phyloP scores from a whole-genome alignment of 2,888 invertebrate genomes.

The Enchytraeus crypticus region DNA sequence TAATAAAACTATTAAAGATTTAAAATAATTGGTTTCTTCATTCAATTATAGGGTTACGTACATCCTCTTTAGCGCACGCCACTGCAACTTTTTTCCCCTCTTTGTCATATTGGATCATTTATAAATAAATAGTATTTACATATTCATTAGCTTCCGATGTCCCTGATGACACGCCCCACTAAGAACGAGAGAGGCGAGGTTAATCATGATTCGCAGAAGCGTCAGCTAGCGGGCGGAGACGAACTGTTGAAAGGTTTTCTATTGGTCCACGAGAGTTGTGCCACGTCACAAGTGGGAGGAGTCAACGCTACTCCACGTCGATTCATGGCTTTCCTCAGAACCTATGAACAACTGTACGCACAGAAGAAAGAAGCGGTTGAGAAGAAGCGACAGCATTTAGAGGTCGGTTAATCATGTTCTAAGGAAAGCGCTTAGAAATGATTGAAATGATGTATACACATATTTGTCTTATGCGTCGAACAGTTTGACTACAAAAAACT shows the following conservation, averaged over 20 bases:
- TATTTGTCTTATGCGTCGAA: too few species aligned
- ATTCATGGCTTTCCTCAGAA: conserved; percentile 54
- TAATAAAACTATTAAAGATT: too few species aligned
- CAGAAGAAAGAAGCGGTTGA: conserved; percentile 58
- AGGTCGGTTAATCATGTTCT: too few species aligned
- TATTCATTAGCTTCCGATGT: conserved; percentile 48
- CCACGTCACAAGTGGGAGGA: conserved; percentile 25
- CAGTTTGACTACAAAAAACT: too few species aligned
- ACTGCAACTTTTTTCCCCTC: too few species aligned
- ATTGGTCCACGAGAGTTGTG: conserved; percentile 50
- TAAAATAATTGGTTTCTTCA: too few species aligned
- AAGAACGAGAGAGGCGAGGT: conserved; percentile 39
- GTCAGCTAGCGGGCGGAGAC: conserved; percentile 45
- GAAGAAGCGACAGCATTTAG: conserved; percentile 58
- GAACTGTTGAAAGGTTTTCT: conserved; percentile 48
- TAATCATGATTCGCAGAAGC: conserved; percentile 34
- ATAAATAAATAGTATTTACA: too few species aligned
- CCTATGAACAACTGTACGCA: conserved; percentile 55
- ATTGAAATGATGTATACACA: background rate
- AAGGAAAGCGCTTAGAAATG: background rate
- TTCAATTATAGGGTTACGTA: too few species aligned
- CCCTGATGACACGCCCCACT: conserved; percentile 42
- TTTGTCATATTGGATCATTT: too few species aligned
- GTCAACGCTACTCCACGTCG: conserved; percentile 50
- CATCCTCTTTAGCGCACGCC: too few species aligned